Conservation (phyloP, 2,113 vertebrate species). For the Cryptomyrus ogoouensis region DNA sequence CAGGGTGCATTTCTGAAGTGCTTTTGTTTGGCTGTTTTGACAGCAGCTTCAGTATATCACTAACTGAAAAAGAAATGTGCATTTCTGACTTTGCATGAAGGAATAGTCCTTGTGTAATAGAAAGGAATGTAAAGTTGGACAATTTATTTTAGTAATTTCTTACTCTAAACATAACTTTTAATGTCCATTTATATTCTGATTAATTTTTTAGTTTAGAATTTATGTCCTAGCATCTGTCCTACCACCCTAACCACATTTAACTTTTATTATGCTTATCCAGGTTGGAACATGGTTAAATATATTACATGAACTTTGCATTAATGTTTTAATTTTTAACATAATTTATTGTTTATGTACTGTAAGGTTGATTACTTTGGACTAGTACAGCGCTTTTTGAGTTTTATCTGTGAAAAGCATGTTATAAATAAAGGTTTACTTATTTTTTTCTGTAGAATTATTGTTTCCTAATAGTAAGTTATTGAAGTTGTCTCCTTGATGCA, state of each 20-base stretch:
- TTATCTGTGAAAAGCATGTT: no score
- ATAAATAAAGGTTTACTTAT: no score
- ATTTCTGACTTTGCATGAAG: constrained; percentile 48
- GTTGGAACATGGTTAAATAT: background rate
- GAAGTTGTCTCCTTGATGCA: constrained; percentile 41
- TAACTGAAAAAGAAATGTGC: constrained; percentile 59
- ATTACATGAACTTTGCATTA: background rate
- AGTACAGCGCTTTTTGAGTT: no score
- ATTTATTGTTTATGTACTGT: no score
- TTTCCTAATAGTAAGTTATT: background rate
- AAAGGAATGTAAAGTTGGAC: constrained; percentile 7
- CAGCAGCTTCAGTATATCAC: constrained; percentile 53
- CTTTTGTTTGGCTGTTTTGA: constrained; percentile 59
- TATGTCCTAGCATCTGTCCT: background rate
- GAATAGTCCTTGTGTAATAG: constrained; percentile 43
- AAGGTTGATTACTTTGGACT: no score
- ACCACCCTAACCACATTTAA: background rate
- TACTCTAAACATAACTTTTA: background rate
- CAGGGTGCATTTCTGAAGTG: constrained; percentile 52
- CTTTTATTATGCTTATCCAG: background rate
- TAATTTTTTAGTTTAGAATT: background rate
- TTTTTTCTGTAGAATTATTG: background rate
- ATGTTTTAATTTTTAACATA: background rate
- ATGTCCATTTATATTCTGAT: background rate
- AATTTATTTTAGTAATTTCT: background rate